Evolutionary conservation across 2,797 vertebrate species (phyloP).

Genomic region (Glyptemys insculpta): DNA sequence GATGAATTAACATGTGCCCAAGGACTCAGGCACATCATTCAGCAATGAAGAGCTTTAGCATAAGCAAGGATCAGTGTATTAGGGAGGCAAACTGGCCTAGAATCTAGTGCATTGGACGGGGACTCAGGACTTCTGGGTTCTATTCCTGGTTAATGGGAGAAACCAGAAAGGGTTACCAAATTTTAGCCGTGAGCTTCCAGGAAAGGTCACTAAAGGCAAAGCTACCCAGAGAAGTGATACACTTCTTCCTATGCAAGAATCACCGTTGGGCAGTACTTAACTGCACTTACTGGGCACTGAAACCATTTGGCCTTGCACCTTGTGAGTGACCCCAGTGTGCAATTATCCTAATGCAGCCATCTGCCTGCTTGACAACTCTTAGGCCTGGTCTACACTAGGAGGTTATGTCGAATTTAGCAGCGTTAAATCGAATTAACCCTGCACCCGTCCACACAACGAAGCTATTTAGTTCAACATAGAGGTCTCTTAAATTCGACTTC

Average conservation of each 20-base stretch:
- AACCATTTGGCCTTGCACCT: conserved; percentile 11
- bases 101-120: background rate
- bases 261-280: conserved; percentile 39
- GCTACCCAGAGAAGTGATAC: rapidly evolving
- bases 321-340: conserved; percentile 35
- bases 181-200: background rate
- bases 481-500: too few species aligned
- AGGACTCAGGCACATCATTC: background rate
- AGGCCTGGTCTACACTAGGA: too few species aligned
- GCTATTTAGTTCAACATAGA: too few species aligned
- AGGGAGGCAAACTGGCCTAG: background rate
- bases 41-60: background rate
- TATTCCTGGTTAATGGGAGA: background rate
- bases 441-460: too few species aligned
- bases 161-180: background rate
- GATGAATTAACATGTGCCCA: background rate
- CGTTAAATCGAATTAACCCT: too few species aligned
- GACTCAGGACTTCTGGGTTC: background rate
- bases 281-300: background rate
- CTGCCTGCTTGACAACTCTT: conserved; percentile 19
- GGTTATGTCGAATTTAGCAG: too few species aligned
- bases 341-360: conserved; percentile 7
- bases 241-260: background rate
- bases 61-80: background rate
- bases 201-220: background rate